Evolutionary conservation across 2,113 vertebrate genomes (phyloP).

Genomic region (Phyllostomus hastatus): DNA sequence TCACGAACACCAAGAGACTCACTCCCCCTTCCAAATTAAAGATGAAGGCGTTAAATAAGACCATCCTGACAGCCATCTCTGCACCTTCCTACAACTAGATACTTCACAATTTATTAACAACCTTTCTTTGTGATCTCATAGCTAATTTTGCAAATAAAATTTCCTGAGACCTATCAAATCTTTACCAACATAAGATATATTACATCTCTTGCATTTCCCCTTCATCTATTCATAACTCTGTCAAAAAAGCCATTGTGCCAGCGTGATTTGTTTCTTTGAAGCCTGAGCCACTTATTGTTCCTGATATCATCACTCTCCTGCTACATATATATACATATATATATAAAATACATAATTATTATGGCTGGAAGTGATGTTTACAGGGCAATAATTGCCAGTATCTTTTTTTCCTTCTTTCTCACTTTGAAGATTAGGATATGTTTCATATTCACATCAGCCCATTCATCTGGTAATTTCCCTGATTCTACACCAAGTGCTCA

Average conservation of each 20-base stretch:
- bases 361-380: not conserved
- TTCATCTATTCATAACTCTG: conserved; percentile 63
- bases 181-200: conserved; percentile 57
- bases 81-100: not conserved
- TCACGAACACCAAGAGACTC: conserved; percentile 9
- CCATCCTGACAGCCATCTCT: not conserved
- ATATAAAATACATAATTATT: not conserved
- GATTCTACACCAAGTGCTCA: not conserved
- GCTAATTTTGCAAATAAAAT: conserved; percentile 67
- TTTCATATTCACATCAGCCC: not conserved
- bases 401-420: not conserved
- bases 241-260: conserved; percentile 45
- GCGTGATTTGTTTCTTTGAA: conserved; percentile 56
- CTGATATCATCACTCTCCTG: conserved; percentile 47
- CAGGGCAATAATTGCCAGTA: not conserved
- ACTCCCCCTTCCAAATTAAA: conserved; percentile 24
- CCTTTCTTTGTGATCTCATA: conserved; percentile 46
- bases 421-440: not conserved
- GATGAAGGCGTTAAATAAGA: conserved; percentile 25
- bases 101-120: conserved; percentile 45
- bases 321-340: not conserved
- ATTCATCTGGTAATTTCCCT: conserved; percentile 23
- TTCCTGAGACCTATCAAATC: conserved; percentile 54
- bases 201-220: conserved; percentile 42
- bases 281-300: conserved; percentile 37